phyloP scores from a whole-genome alignment of 2,888 invertebrate species.

The Pterobdella sp. region DNA sequence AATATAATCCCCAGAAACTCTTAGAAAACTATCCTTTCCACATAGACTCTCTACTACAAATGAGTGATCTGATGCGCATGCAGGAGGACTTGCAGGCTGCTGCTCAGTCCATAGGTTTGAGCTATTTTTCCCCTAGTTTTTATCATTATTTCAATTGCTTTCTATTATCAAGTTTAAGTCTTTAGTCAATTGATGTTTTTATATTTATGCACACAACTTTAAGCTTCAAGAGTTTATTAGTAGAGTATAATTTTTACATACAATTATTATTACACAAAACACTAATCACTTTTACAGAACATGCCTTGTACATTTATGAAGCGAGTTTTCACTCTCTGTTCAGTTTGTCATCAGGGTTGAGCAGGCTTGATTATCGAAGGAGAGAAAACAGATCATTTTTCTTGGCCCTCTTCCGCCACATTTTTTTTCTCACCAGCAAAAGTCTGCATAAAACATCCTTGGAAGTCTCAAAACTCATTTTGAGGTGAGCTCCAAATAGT shows the following conservation, averaged over 20 bases:
- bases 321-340: constrained; percentile 71
- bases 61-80: constrained; percentile 70
- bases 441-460: constrained; percentile 79
- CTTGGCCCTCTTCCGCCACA: constrained; percentile 71
- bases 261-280: neutral
- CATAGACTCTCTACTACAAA: constrained; percentile 69
- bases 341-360: constrained; percentile 66
- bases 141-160: neutral
- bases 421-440: constrained; percentile 67
- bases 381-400: constrained; percentile 61
- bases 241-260: neutral
- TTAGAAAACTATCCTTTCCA: constrained; percentile 70
- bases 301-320: constrained; percentile 69
- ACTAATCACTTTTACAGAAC: constrained; percentile 53
- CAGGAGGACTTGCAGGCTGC: constrained; percentile 72
- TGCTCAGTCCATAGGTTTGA: constrained; percentile 62
- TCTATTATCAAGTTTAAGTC: neutral
- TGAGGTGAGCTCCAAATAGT: too few relatives aligned
- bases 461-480: constrained; percentile 74
- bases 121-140: neutral
- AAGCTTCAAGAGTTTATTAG: neutral
- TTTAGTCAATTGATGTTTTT: neutral
- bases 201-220: too few relatives aligned
- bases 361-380: constrained; percentile 63
- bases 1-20: constrained; percentile 59